phyloP scores from a whole-genome alignment of 2,888 invertebrate species.

The Netelia melanura region DNA sequence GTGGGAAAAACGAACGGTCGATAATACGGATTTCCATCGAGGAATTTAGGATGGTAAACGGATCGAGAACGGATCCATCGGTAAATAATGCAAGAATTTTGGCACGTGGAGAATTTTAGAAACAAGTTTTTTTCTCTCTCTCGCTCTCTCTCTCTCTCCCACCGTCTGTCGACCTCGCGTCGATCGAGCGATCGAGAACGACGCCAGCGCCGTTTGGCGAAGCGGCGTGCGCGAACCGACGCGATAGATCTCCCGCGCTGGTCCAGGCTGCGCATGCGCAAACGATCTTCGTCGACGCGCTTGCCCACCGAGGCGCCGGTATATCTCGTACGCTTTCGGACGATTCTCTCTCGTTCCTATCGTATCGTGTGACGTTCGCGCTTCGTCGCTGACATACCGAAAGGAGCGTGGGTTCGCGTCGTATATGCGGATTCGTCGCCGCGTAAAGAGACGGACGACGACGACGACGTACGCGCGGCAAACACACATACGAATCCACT shows the following conservation, averaged over 20 bases:
- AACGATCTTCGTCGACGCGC: not conserved
- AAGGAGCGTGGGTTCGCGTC: constrained; percentile 21
- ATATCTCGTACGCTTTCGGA: constrained; percentile 17
- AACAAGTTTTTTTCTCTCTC: constrained; percentile 48
- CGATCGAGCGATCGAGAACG: constrained; percentile 42
- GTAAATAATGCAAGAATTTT: constrained; percentile 17
- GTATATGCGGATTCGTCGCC: constrained; percentile 5
- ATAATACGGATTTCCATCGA: not conserved
- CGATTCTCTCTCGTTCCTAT: constrained; percentile 17
- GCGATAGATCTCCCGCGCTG: constrained; percentile 57
- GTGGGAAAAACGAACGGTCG: not conserved
- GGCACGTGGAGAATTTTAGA: constrained; percentile 25
- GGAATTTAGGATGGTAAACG: not conserved
- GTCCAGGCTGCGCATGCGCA: constrained; percentile 55
- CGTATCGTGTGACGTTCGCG: constrained; percentile 12
- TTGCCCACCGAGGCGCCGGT: constrained; percentile 19
- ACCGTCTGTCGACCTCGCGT: constrained; percentile 13
- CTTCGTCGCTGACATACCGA: constrained; percentile 22
- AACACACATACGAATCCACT: not conserved
- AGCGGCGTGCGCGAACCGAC: constrained; percentile 17
- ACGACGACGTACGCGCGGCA: not conserved
- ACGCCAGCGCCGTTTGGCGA: constrained; percentile 53
- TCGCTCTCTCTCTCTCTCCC: constrained; percentile 30
- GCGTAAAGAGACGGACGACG: not conserved
- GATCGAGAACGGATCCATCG: not conserved